Evolutionary conservation across 2,888 invertebrate genomes (phyloP).

Genomic region (Campopleginae sp.): DNA sequence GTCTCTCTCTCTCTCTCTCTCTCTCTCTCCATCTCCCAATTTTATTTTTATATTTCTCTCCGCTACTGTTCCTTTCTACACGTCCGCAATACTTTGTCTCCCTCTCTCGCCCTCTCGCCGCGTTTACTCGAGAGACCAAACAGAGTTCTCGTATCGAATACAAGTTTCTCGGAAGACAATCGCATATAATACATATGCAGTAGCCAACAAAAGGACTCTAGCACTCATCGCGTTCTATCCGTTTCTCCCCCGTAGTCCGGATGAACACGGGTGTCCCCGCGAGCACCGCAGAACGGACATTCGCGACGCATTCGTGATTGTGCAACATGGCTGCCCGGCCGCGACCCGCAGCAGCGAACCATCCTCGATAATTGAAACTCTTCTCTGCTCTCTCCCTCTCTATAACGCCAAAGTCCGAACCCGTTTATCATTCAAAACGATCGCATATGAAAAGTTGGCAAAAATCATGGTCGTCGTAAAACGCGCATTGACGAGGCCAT

Average conservation of each 20-base stretch:
- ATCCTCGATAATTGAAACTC: conserved; percentile 81
- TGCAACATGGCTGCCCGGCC: conserved; percentile 81
- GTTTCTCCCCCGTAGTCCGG: conserved; percentile 54
- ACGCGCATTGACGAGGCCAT: too few relatives aligned
- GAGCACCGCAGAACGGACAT: conserved; percentile 76
- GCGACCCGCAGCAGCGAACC: conserved; percentile 66
- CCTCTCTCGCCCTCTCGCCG: conserved; percentile 25
- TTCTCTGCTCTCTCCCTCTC: conserved; percentile 61
- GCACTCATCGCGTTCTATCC: not conserved
- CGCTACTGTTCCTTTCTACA: conserved; percentile 57
- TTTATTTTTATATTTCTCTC: conserved; percentile 61
- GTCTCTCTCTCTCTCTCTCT: conserved; percentile 10
- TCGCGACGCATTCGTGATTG: conserved; percentile 79
- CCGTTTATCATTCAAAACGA: not conserved
- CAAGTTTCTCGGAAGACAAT: conserved; percentile 83
- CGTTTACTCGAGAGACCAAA: conserved; percentile 67
- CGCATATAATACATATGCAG: conserved; percentile 84
- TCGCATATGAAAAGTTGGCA: not conserved
- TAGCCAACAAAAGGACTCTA: conserved; percentile 73
- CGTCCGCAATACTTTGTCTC: conserved; percentile 7
- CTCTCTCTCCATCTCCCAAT: conserved; percentile 32
- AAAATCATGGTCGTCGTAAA: not conserved
- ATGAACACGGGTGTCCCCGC: conserved; percentile 77
- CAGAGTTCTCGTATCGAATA: conserved; percentile 73
- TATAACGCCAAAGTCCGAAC: too few relatives aligned